Evolutionary conservation across 2,113 vertebrate species (phyloP).

Genomic region (Malurus elegans): DNA sequence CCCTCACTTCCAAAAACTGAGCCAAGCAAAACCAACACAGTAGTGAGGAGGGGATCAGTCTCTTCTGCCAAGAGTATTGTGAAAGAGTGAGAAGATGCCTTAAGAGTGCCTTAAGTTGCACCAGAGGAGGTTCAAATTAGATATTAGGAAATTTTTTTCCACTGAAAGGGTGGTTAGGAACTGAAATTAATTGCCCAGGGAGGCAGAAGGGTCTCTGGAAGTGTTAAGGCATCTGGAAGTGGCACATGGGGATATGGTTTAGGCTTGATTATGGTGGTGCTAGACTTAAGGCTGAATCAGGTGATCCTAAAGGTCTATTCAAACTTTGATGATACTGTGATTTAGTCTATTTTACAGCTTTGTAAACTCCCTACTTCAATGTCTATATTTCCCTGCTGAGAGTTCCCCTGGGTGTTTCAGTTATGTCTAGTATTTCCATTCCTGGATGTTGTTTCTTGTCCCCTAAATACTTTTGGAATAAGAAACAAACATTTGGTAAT

Average conservation of each 20-base stretch:
- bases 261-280: not conserved
- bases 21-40: no score
- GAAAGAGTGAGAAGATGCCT: not conserved
- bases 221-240: not conserved
- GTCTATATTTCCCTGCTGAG: not conserved
- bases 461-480: not conserved
- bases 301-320: not conserved
- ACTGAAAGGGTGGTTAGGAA: not conserved
- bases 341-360: not conserved
- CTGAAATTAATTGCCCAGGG: not conserved
- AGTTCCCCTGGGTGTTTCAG: not conserved
- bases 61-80: not conserved
- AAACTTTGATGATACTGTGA: not conserved
- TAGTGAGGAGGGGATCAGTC: not conserved
- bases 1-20: no score
- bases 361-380: not conserved
- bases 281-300: not conserved
- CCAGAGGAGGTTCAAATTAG: not conserved
- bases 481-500: not conserved
- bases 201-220: not conserved
- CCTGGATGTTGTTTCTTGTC: not conserved
- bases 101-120: not conserved
- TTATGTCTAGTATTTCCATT: not conserved
- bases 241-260: not conserved
- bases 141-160: not conserved